Evolutionary conservation across 2,113 vertebrate genomes (phyloP).

Genomic region (Oryzias javanicus): DNA sequence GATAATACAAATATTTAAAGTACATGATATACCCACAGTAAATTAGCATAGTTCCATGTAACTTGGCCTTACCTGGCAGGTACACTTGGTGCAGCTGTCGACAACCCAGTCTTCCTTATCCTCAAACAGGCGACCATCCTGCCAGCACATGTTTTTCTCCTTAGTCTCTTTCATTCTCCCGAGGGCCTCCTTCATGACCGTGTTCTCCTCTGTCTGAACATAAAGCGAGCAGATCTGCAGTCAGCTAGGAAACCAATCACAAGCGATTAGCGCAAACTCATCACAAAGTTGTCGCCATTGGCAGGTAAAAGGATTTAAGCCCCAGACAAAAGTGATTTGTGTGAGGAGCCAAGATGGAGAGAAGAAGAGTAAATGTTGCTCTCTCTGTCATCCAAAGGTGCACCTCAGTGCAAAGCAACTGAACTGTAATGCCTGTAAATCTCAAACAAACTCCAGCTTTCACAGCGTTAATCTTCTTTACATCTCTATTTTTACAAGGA

Average conservation of each 20-base stretch:
- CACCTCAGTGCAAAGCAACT: conserved; percentile 1
- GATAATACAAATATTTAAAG: conserved; percentile 19
- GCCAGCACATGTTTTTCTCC: conserved; percentile 92
- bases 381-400: not conserved
- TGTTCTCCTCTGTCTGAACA: conserved; percentile 90
- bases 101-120: conserved; percentile 97
- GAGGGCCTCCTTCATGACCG: conserved; percentile 89
- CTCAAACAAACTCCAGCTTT: conserved; percentile 5
- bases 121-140: conserved; percentile 92
- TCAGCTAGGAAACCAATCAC: conserved; percentile 26
- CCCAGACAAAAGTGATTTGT: conserved; percentile 29
- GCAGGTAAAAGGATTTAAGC: not conserved
- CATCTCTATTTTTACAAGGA: conserved; percentile 11
- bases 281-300: conserved; percentile 1
- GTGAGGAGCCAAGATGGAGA: conserved; percentile 7
- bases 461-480: conserved; percentile 13
- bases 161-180: conserved; percentile 84
- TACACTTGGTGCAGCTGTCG: conserved; percentile 95
- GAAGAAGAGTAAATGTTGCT: not conserved
- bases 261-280: conserved; percentile 19
- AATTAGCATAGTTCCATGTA: conserved; percentile 1
- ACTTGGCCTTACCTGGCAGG: conserved; percentile 84
- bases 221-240: conserved; percentile 23
- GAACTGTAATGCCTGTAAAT: not conserved
- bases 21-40: not conserved